Base-by-base conservation (phyloP, 2,797 vertebrate species). In the Cichlasoma orientale region DNA sequence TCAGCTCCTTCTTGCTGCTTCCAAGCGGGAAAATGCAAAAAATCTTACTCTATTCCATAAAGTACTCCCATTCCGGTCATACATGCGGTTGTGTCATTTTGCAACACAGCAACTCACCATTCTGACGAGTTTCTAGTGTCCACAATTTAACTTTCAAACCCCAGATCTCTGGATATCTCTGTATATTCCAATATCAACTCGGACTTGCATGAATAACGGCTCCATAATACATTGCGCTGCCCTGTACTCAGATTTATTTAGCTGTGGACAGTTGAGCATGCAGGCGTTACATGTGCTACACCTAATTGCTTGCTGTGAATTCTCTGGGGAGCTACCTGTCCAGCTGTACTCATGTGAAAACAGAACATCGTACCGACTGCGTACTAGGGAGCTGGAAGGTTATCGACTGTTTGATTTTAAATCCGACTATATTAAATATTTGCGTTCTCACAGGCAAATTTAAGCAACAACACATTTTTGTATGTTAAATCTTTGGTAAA, bases 1-100 rank as follows among this genome's bases (percentile, higher is more conserved):
- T 63, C 0, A 2, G 4, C 23, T 25, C 3, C 14, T 11, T 63
- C 7, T 63, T 63, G 36, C 21, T 41, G 0, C 58, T 38, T 38
- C 10, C 9, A 38, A 11, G 9, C 9, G 3, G 9, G 36, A 12
- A 38, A 38, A 31, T 31, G 36, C 3, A 11, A 11, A 12, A 12
- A 38, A 38, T 11, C 3, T 3, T 38, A 11, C 10, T 38, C 36
- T 10, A 12, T 38, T 38, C 10, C 3, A 1, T 38, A 38, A 38
- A 38, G 36, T 10, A 9, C 36, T 61, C 41, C 21, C 36, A 25
- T 19, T 36, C 3, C 16, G 13, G 1, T 61, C n/a, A 61, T 41
- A 41, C 23, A 21, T 63, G 8, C 21, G 18, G 14, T 11, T 44
- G 36, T 61, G 58, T 41, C 5, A 61, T 61, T 25, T 63, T 63